Conservation (phyloP, 1,140 invertebrate species). For the Choristoneura fumiferana region DNA sequence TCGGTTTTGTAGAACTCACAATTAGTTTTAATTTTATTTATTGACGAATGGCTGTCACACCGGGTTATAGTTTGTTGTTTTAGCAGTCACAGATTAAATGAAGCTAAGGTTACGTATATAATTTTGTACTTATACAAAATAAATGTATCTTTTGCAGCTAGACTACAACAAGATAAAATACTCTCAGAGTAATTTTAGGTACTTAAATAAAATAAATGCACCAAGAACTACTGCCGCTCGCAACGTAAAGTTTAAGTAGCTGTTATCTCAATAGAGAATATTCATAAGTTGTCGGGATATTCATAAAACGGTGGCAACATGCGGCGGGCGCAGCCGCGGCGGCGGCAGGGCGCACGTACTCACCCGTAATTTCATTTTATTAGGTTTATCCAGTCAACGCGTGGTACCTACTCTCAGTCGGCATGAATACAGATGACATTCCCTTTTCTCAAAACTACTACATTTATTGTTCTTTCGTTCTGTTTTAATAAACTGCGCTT, state of each 20-base stretch:
- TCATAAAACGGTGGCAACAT: slow-evolving; percentile 13
- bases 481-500: too few species aligned
- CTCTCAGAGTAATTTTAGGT: background rate
- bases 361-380: slow-evolving; percentile 36
- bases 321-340: slow-evolving; percentile 1
- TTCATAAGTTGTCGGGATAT: slow-evolving; percentile 21
- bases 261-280: slow-evolving; percentile 22
- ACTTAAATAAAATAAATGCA: background rate
- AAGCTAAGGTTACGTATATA: too few species aligned
- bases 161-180: too few species aligned
- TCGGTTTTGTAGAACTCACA: too few species aligned
- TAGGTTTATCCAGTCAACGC: slow-evolving; percentile 32
- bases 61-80: too few species aligned
- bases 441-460: background rate
- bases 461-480: background rate
- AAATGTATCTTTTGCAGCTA: too few species aligned
- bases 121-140: too few species aligned
- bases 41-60: too few species aligned
- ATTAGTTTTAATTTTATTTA: too few species aligned
- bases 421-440: slow-evolving; percentile 31
- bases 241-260: slow-evolving; percentile 2
- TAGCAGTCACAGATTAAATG: too few species aligned
- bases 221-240: background rate
- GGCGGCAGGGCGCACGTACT: slow-evolving; percentile 21
- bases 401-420: slow-evolving; percentile 28